A percentile compares a stretch with the other conserved stretches of the same genome.
phyloP scores from a whole-genome alignment of 2,113 vertebrate genomes.

The Hippocampus mohnikei region DNA sequence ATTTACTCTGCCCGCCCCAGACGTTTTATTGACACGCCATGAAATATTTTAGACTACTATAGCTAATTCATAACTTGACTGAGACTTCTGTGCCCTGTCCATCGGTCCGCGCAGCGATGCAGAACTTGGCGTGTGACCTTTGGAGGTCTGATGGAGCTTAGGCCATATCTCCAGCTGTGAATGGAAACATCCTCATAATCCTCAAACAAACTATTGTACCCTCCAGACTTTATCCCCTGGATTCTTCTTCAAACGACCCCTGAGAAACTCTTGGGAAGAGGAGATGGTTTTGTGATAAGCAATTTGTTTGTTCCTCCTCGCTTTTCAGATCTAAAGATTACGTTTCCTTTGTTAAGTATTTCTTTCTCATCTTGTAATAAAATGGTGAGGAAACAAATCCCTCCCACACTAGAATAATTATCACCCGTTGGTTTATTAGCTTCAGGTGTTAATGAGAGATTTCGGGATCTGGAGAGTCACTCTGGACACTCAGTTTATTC shows the following conservation, averaged over 20 bases:
- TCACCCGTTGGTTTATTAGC: background rate
- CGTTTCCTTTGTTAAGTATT: constrained; percentile 35
- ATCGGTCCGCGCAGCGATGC: constrained; percentile 35
- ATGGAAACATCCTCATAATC: constrained; percentile 45
- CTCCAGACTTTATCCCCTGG: constrained; percentile 19
- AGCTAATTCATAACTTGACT: too few species aligned
- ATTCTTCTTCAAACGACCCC: constrained; percentile 46
- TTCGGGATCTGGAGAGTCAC: background rate
- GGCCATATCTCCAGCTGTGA: constrained; percentile 1
- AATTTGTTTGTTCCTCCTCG: constrained; percentile 27
- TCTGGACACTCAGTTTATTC: constrained; percentile 2
- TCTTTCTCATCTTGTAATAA: constrained; percentile 4
- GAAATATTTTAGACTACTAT: background rate
- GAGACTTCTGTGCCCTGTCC: background rate
- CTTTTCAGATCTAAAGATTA: constrained; percentile 23
- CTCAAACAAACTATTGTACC: constrained; percentile 42
- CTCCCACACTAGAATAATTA: background rate
- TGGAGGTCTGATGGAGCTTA: constrained; percentile 17
- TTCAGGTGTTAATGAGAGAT: constrained; percentile 13
- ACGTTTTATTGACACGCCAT: background rate
- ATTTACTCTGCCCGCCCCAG: background rate
- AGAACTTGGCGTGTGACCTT: constrained; percentile 25
- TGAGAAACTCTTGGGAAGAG: constrained; percentile 14
- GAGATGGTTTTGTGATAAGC: constrained; percentile 36
- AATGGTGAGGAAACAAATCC: background rate